Percentiles rank a stretch among this genome's conserved stretches.
Conservation (phyloP, 35 echinoderm and acorn worm species). For the Lytechinus variegatus region DNA sequence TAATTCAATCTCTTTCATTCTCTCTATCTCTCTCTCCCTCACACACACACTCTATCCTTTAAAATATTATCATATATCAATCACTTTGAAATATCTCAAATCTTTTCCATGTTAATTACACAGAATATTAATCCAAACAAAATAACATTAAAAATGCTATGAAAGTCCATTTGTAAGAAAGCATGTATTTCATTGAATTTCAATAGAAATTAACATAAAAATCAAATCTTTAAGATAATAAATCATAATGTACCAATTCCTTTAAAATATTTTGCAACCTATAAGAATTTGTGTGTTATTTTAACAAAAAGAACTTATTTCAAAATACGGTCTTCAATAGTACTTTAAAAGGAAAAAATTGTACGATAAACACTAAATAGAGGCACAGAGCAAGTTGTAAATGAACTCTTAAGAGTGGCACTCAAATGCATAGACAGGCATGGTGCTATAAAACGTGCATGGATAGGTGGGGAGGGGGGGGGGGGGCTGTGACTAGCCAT, state of each 20-base stretch:
- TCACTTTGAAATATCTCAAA: not conserved
- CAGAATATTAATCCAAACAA: not conserved
- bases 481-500: too few species aligned
- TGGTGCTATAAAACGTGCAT: too few species aligned
- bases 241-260: not conserved
- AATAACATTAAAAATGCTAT: not conserved
- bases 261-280: too few species aligned
- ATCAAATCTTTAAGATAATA: not conserved
- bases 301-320: too few species aligned
- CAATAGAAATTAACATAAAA: not conserved
- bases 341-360: not conserved
- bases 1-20: not conserved
- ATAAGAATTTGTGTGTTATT: too few species aligned
- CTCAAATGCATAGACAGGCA: too few species aligned
- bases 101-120: not conserved
- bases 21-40: not conserved
- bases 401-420: too few species aligned
- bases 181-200: not conserved
- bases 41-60: not conserved
- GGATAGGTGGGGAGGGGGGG: too few species aligned
- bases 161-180: not conserved
- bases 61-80: not conserved
- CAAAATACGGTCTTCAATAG: too few species aligned
- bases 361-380: not conserved
- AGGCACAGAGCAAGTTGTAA: too few species aligned